These are phyloP conservation scores for Lepidurus apus DNA, from an alignment of 1,140 invertebrate species.

Conservation along the genomic window DNA sequence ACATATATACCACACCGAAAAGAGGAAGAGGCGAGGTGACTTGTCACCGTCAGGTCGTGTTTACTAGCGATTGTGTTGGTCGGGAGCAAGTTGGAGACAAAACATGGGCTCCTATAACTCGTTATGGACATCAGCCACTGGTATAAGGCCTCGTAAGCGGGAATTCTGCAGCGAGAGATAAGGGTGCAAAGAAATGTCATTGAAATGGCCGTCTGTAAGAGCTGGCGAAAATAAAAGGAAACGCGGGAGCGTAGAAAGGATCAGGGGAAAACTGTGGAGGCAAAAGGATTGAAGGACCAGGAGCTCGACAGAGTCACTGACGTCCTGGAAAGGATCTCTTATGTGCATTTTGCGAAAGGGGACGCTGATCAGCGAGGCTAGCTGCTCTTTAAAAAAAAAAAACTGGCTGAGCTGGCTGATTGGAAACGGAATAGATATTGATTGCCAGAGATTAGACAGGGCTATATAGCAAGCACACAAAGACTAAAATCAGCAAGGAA, in stretches of 20 bases:
- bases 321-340: not conserved
- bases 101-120: not conserved
- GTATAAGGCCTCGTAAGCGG: too few relatives aligned
- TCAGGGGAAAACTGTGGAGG: not conserved
- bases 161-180: not conserved
- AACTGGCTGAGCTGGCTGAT: not conserved
- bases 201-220: not conserved
- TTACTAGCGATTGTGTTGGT: not conserved
- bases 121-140: not conserved
- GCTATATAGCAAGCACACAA: constrained; percentile 5
- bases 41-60: constrained; percentile 1
- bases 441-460: constrained; percentile 5
- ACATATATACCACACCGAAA: not conserved
- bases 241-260: not conserved
- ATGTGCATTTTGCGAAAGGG: not conserved
- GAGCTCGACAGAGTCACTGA: too few relatives aligned
- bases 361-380: not conserved
- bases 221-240: not conserved
- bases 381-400: not conserved
- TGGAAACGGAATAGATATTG: constrained; percentile 22
- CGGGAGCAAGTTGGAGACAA: not conserved
- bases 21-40: not conserved
- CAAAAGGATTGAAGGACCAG: too few relatives aligned
- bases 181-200: not conserved
- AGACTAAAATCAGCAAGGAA: not conserved